Percentiles rank a stretch among this genome's conserved stretches.
These are phyloP conservation scores for Gracilinanus agilis DNA, from an alignment of 2,113 vertebrate species.

Conservation along the genomic window DNA sequence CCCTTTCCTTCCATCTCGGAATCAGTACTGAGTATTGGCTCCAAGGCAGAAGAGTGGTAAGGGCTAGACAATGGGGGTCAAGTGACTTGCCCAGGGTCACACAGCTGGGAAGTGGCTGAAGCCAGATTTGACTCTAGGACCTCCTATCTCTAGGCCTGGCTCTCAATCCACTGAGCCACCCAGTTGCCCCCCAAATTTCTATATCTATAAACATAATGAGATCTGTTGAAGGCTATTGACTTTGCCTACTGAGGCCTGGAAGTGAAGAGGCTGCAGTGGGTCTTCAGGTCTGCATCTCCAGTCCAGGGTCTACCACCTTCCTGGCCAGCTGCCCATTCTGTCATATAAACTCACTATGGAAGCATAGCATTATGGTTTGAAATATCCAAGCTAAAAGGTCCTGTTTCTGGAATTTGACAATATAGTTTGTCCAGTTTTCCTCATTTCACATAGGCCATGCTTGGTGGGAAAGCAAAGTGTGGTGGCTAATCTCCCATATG, in stretches of 20 bases:
- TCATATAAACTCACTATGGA: background rate
- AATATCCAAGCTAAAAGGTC: background rate
- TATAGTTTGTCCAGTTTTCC: background rate
- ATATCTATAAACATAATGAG: background rate
- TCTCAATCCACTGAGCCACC: too few relatives aligned
- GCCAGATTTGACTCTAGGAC: too few relatives aligned
- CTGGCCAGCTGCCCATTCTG: background rate
- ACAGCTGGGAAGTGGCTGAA: too few relatives aligned
- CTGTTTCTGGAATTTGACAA: background rate
- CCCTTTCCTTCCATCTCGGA: too few relatives aligned
- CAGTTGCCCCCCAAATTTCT: too few relatives aligned
- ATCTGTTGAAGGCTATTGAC: background rate
- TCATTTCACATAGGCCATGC: background rate
- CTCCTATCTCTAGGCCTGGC: too few relatives aligned
- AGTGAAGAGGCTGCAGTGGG: background rate
- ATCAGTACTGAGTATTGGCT: too few relatives aligned
- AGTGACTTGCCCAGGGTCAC: too few relatives aligned
- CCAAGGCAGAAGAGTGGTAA: too few relatives aligned
- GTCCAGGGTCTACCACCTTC: background rate
- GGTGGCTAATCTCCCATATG: background rate
- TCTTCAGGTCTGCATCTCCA: background rate
- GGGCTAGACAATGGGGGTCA: too few relatives aligned
- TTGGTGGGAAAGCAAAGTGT: background rate
- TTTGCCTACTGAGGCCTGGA: background rate
- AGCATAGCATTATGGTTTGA: background rate